Percentiles rank a stretch among this genome's conserved stretches.
Evolutionary conservation across 2,888 invertebrate genomes (phyloP).

Genomic region (Hyposoter didymator): DNA sequence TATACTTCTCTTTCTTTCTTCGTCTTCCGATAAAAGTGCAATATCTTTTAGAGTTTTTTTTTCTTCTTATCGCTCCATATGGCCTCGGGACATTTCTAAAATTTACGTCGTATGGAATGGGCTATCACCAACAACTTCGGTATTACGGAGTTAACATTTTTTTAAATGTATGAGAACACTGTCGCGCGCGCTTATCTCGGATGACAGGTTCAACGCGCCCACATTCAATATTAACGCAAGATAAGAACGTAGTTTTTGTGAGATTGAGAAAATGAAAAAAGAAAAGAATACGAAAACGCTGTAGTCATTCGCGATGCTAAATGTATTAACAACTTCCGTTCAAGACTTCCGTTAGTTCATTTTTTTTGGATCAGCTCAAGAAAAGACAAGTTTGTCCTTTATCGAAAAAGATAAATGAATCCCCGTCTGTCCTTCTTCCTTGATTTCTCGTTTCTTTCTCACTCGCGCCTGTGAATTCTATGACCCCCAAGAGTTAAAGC

Average conservation of each 20-base stretch:
- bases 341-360: constrained; percentile 34
- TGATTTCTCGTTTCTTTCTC: neutral
- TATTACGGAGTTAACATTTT: constrained; percentile 5
- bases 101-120: neutral
- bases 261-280: constrained; percentile 24
- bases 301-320: constrained; percentile 10
- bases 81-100: constrained; percentile 43
- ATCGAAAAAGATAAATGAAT: constrained; percentile 35
- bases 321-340: constrained; percentile 48
- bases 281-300: constrained; percentile 43
- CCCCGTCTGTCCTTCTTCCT: neutral
- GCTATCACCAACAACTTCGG: neutral
- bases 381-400: constrained; percentile 18
- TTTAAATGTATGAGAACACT: constrained; percentile 4
- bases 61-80: constrained; percentile 24
- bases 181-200: constrained; percentile 39
- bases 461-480: neutral
- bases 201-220: constrained; percentile 56
- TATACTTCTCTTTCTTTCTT: constrained; percentile 14
- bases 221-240: constrained; percentile 71
- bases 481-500: constrained; percentile 25
- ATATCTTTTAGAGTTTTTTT: constrained; percentile 2
- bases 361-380: neutral
- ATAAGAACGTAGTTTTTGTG: constrained; percentile 53
- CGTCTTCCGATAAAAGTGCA: constrained; percentile 23